Base-by-base conservation (phyloP, 2,797 vertebrate species). In the Hyperoplus lanceolatus region DNA sequence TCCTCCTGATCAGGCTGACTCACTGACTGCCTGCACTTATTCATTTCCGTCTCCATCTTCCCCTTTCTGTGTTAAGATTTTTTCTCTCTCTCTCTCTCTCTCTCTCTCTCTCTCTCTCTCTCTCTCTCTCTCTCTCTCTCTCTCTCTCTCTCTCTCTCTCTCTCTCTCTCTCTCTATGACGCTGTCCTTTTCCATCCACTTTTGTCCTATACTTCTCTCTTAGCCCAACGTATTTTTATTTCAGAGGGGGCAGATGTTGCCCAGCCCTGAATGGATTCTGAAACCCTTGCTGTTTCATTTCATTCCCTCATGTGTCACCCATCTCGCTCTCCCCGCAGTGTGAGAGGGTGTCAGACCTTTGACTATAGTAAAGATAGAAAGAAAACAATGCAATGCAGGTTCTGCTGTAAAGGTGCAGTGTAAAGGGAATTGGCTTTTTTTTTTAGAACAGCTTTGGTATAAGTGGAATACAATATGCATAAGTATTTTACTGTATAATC, bases 1-100 rank as follows among this genome's bases (percentile, higher is more conserved):
- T 90, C 82, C 77, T 61, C 82, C 90, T 91, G 88, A 92, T 90
- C 89, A 90, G 90, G 90, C 81, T 29, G 61, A 93, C 92, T 94
- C 90, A 89, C 92, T 77, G 87, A 90, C 92, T 90, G 90, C 86
- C 85, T 65, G 60, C 84, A 90, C 87, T 88, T 82, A 86, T 94
- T 94, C 90, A 86, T 92, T 92, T 90, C 77, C 73, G 80, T 78
- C 79, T 92, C 86, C 86, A 89, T 91, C 86, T 83, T 80, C 66
- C 42, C 69, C 21, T 82, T 75, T 82, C 71, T 70, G 46, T 75
- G 84, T 83, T 80, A 81, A 62, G 72, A 78, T 90, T 89, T 90
- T 75, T 82, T 77, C 84, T 90, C 90, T 88, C 29, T 29, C 29
- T 29, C 29, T 29, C 29, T 29, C 29, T 60, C 11, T 6, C 78